These are phyloP conservation scores for Smutsia gigantea DNA, from an alignment of 2,797 vertebrate species.

Conservation along the genomic window DNA sequence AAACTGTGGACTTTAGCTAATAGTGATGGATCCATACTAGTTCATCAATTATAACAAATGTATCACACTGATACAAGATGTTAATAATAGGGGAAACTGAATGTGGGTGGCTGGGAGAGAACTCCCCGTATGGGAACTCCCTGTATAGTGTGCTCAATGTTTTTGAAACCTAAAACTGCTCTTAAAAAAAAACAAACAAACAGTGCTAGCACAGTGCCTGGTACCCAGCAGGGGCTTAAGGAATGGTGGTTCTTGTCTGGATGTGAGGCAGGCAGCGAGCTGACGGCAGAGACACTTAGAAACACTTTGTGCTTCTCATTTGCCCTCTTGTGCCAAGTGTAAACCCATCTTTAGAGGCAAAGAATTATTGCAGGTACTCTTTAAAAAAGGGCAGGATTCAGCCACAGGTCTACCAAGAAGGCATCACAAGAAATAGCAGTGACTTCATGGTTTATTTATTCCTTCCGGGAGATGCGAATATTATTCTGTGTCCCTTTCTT, in stretches of 20 bases:
- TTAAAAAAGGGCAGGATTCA: conserved; percentile 35
- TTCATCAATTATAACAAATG: background rate
- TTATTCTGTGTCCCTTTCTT: conserved; percentile 74
- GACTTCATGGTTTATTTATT: conserved; percentile 79
- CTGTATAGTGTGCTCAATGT: background rate
- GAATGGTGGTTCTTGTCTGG: background rate
- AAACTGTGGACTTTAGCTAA: background rate
- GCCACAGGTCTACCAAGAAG: conserved; percentile 5
- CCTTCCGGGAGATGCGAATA: conserved; percentile 75
- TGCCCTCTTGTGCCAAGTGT: background rate
- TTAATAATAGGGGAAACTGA: background rate
- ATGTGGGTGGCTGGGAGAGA: background rate
- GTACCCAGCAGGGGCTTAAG: background rate
- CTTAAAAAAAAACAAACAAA: background rate
- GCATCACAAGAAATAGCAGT: background rate
- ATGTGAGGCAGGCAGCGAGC: background rate
- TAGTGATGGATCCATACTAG: background rate
- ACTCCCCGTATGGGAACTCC: no score
- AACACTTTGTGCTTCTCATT: background rate
- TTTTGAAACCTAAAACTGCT: background rate
- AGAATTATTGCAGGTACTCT: background rate
- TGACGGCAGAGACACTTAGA: background rate
- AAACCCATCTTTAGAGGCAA: background rate
- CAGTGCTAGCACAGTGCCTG: background rate
- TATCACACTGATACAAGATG: background rate